These are phyloP conservation scores for Drosophila antonietae DNA, from an alignment of 2,888 invertebrate species.

Conservation along the genomic window DNA sequence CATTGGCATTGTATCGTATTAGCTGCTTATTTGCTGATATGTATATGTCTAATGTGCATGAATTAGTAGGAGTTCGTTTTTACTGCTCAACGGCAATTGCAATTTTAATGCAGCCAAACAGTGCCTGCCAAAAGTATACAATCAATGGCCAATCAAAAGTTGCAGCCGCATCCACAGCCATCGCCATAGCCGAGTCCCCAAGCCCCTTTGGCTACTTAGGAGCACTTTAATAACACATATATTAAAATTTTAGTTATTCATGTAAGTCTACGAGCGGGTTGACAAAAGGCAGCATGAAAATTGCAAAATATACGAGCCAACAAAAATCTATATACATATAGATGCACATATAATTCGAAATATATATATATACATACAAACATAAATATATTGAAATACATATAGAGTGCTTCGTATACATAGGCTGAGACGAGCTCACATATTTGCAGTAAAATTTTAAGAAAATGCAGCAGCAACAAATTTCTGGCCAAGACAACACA, in stretches of 20 bases:
- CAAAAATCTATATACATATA: constrained; percentile 23
- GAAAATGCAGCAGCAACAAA: constrained; percentile 79
- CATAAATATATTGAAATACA: constrained; percentile 1
- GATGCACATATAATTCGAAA: constrained; percentile 26
- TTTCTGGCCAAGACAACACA: constrained; percentile 68
- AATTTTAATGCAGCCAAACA: constrained; percentile 67
- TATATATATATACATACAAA: constrained; percentile 5
- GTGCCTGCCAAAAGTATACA: constrained; percentile 63
- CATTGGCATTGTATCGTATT: constrained; percentile 38
- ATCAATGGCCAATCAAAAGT: constrained; percentile 78
- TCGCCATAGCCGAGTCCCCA: neutral
- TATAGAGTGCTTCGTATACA: constrained; percentile 14
- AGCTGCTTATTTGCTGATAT: constrained; percentile 62
- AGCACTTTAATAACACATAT: constrained; percentile 74
- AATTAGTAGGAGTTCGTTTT: constrained; percentile 46
- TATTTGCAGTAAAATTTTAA: constrained; percentile 80
- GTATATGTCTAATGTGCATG: constrained; percentile 66
- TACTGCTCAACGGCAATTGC: constrained; percentile 49
- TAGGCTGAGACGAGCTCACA: constrained; percentile 59
- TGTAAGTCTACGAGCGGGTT: constrained; percentile 68
- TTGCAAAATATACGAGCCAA: constrained; percentile 57
- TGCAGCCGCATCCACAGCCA: constrained; percentile 25
- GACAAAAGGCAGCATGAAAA: constrained; percentile 62
- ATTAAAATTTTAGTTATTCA: constrained; percentile 81
- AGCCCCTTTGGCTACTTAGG: constrained; percentile 58